Base-by-base conservation (phyloP, 2,797 vertebrate genomes). In the Chrosomus eos region DNA sequence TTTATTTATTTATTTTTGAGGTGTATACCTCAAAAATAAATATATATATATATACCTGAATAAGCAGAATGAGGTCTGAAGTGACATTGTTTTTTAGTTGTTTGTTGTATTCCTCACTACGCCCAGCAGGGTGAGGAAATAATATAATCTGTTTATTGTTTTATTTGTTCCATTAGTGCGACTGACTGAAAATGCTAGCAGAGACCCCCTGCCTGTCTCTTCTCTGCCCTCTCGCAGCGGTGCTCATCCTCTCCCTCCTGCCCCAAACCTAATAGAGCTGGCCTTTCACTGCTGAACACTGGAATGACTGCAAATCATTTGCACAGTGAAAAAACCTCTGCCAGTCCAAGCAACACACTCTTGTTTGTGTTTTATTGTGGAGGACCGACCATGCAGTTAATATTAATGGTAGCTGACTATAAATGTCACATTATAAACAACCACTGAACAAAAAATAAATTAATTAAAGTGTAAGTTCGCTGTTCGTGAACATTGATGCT, bases 81-180 rank as follows among this genome's bases (percentile, higher is more conserved):
- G 18, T 45, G 48, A 72, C 55, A 48, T 40, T 64, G 62, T 64
- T 71, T 21, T 64, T 80, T 23, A 55, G 55, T 51, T 80, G 60
- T 80, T 80, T 86, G 68, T 83, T 86, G 64, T 84, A 67, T 84
- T 78, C 71, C 75, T 78, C 48, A 55, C 74, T 68, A 74, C 16
- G 16, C 79, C 72, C 82, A 77, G 86, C 76, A 86, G 86, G 80
- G 86, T 60, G 77, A 77, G 58, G 36, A 85, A 85, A 86, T 89
- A 89, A 88, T 84, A 75, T 58, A 64, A 70, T 80, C 62, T 82
- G 84, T 89, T 88, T 86, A 85, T 88, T 71, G 85, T 84, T 86
- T 86, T 53, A 67, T 64, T 72, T 73, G 75, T 86, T 74, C 88
- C 82, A 87, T 88, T 86, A 89, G 85, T 71, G 76, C 18, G 10